These are phyloP conservation scores for Urocyon cinereoargenteus DNA, from an alignment of 2,797 vertebrate genomes.

Conservation along the genomic window DNA sequence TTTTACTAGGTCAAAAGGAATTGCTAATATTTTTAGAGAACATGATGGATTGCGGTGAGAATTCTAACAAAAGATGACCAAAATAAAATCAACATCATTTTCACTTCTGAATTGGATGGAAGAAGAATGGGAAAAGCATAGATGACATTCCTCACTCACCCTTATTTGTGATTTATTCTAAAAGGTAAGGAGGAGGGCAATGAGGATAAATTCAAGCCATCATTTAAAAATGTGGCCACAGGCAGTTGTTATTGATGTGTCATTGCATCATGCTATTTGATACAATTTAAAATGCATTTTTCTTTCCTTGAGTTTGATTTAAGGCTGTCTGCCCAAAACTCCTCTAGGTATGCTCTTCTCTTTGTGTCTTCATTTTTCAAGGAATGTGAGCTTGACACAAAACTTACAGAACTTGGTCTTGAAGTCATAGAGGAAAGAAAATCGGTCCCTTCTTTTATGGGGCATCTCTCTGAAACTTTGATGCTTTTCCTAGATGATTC, in stretches of 20 bases:
- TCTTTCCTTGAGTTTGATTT: slow-evolving; percentile 69
- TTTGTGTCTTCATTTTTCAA: slow-evolving; percentile 80
- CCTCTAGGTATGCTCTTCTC: slow-evolving; percentile 42
- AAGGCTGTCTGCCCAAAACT: slow-evolving; percentile 69
- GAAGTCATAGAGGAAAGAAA: slow-evolving; percentile 45
- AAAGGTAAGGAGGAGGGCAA: slow-evolving; percentile 15
- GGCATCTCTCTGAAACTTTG: neutral
- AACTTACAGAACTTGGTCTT: slow-evolving; percentile 54
- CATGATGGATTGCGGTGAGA: slow-evolving; percentile 30
- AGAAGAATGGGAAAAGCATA: slow-evolving; percentile 36
- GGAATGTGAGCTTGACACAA: slow-evolving; percentile 49
- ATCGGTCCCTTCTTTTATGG: neutral
- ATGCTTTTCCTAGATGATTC: neutral
- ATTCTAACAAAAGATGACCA: slow-evolving; percentile 77
- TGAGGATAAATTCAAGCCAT: slow-evolving; percentile 56
- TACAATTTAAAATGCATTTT: slow-evolving; percentile 67
- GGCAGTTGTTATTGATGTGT: slow-evolving; percentile 72
- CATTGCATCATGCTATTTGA: slow-evolving; percentile 58
- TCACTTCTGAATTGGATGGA: slow-evolving; percentile 48
- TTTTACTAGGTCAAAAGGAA: slow-evolving; percentile 71
- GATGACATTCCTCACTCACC: slow-evolving; percentile 67
- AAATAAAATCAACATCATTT: slow-evolving; percentile 76
- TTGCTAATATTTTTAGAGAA: slow-evolving; percentile 66
- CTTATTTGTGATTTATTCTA: slow-evolving; percentile 56
- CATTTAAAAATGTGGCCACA: slow-evolving; percentile 56